Evolutionary conservation across 2,113 vertebrate species (phyloP).

Genomic region (Bothrops jararaca): DNA sequence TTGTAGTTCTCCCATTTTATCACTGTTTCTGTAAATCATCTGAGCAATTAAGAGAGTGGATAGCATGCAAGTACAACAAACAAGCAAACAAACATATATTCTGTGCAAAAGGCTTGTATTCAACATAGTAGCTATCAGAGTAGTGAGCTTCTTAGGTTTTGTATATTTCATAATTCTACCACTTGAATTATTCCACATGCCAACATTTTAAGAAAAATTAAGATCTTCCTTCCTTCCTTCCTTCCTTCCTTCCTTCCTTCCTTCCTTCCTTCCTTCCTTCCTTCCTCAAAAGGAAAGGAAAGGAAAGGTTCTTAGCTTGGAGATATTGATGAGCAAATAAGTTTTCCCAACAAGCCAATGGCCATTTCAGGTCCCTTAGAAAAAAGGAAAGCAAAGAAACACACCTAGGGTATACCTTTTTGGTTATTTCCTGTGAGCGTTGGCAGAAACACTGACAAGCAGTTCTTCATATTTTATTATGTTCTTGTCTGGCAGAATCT

Average conservation of each 20-base stretch:
- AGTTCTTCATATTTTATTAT: constrained; percentile 97
- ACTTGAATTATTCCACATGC: not conserved
- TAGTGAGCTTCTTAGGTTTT: not conserved
- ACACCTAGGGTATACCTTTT: constrained; percentile 63
- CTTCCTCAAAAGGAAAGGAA: constrained; percentile 59
- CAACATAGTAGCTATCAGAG: not conserved
- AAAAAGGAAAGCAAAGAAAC: constrained; percentile 62
- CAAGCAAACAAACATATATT: not conserved
- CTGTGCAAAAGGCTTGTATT: not conserved
- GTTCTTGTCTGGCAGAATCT: constrained; percentile 88
- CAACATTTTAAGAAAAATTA: not conserved
- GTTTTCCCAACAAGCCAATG: constrained; percentile 63
- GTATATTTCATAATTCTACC: not conserved
- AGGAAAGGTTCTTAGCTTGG: constrained; percentile 84
- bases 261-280: not conserved
- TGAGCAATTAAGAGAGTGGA: not conserved
- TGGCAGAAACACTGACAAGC: constrained; percentile 94
- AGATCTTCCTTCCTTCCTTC: not conserved
- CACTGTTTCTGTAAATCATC: not conserved
- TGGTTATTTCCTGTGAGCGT: constrained; percentile 77
- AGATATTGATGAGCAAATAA: constrained; percentile 58
- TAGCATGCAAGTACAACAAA: not conserved
- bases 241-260: rapidly evolving
- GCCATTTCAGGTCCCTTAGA: constrained; percentile 72
- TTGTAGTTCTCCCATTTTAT: not conserved